A percentile compares a stretch with the other conserved stretches of the same genome.
phyloP scores from a whole-genome alignment of 2,113 vertebrate genomes.

The Globicephala melas region DNA sequence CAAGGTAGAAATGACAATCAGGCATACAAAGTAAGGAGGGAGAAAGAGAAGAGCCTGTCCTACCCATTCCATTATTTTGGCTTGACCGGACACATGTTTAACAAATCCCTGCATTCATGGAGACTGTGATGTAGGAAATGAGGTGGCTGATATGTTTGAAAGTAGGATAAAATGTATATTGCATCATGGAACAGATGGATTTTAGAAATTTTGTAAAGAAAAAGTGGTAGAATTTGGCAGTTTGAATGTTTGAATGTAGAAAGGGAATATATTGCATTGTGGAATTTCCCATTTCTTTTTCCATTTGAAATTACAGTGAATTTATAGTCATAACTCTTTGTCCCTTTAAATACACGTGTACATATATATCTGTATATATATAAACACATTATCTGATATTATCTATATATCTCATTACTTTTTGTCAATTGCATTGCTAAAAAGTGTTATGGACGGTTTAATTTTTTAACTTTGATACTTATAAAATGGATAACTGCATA shows the following conservation, averaged over 20 bases:
- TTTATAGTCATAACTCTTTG: neutral
- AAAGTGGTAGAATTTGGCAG: constrained; percentile 38
- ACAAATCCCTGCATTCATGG: neutral
- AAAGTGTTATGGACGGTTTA: neutral
- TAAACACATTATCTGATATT: neutral
- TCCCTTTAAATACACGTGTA: neutral
- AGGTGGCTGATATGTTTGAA: constrained; percentile 5
- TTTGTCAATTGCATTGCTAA: neutral
- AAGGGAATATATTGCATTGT: constrained; percentile 9
- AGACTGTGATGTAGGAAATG: constrained; percentile 19
- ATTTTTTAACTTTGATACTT: neutral
- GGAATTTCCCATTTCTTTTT: constrained; percentile 20
- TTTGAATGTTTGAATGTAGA: constrained; percentile 51
- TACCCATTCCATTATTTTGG: neutral
- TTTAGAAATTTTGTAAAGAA: constrained; percentile 50
- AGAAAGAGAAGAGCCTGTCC: neutral
- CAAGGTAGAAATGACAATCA: neutral
- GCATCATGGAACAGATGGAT: constrained; percentile 40
- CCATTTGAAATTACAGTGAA: constrained; percentile 8
- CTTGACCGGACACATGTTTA: neutral
- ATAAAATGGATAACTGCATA: neutral
- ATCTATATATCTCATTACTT: neutral
- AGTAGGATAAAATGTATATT: constrained; percentile 41
- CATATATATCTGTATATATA: neutral
- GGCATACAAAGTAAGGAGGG: neutral